A percentile compares a stretch with the other conserved stretches of the same genome.
Conservation (phyloP, 2,888 invertebrate species). For the Brachypalpus laphriformis region DNA sequence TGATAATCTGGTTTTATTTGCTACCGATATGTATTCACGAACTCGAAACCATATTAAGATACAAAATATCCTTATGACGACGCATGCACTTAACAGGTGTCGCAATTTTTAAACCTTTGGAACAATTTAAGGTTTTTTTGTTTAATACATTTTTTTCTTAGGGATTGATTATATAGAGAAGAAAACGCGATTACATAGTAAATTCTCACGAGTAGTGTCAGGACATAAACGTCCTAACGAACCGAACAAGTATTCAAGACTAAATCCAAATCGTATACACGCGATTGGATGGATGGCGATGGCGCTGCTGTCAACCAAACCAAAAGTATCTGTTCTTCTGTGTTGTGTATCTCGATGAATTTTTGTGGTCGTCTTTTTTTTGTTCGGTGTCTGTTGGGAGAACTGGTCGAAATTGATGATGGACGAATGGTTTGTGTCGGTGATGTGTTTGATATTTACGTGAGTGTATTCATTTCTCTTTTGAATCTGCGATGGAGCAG, state of each 20-base stretch:
- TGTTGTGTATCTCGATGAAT: conserved; percentile 68
- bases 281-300: conserved; percentile 68
- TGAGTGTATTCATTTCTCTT: conserved; percentile 40
- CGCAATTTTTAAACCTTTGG: conserved; percentile 14
- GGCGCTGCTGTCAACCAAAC: conserved; percentile 63
- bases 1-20: conserved; percentile 41
- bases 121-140: conserved; percentile 12
- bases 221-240: conserved; percentile 80
- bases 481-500: not conserved
- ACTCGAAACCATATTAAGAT: conserved; percentile 53
- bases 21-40: conserved; percentile 66
- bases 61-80: not conserved
- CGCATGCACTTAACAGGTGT: conserved; percentile 53
- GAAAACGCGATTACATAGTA: conserved; percentile 71
- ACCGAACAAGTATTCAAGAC: conserved; percentile 82
- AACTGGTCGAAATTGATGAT: conserved; percentile 62
- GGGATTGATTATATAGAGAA: conserved; percentile 51
- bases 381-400: conserved; percentile 16
- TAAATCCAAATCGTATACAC: conserved; percentile 76
- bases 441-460: conserved; percentile 47
- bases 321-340: conserved; percentile 55
- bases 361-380: conserved; percentile 44
- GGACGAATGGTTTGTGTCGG: conserved; percentile 47
- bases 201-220: conserved; percentile 56
- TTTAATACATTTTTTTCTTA: conserved; percentile 29